Evolutionary conservation across 2,797 vertebrate genomes (phyloP).

Genomic region (Halcyon badia): DNA sequence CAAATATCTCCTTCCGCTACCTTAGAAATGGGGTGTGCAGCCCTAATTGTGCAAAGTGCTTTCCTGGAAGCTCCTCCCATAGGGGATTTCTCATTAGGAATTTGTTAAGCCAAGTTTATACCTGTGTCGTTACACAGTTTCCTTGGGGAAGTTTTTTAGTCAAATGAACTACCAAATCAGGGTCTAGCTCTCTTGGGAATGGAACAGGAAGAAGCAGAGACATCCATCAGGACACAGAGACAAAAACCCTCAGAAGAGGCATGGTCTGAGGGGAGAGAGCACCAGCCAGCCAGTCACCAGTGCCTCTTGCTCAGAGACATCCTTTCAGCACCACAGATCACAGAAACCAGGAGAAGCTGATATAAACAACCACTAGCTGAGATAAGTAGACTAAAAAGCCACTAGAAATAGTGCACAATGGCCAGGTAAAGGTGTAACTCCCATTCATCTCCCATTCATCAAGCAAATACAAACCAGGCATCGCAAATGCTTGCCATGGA

Average conservation of each 20-base stretch:
- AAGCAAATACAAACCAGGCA: background rate
- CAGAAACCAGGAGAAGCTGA: background rate
- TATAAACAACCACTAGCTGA: background rate
- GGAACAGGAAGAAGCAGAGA: conserved; percentile 53
- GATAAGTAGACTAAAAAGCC: background rate
- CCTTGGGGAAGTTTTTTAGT: conserved; percentile 84
- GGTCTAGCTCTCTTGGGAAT: conserved; percentile 78
- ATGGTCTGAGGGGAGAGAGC: background rate
- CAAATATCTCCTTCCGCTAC: conserved; percentile 66
- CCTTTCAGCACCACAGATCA: background rate
- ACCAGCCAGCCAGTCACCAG: background rate
- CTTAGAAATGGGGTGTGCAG: conserved; percentile 75
- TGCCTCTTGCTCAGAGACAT: background rate
- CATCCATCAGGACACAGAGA: background rate
- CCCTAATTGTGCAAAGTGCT: conserved; percentile 87
- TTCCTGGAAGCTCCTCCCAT: conserved; percentile 83
- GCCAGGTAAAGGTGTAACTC: background rate
- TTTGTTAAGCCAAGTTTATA: conserved; percentile 86
- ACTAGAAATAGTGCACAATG: background rate
- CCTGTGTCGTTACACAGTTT: conserved; percentile 80
- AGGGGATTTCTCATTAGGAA: conserved; percentile 88
- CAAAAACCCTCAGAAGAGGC: background rate
- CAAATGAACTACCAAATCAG: conserved; percentile 86
- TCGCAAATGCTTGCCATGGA: background rate
- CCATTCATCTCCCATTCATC: background rate